Conservation (phyloP, 2,113 vertebrate genomes). For the Vicugna pacos region DNA sequence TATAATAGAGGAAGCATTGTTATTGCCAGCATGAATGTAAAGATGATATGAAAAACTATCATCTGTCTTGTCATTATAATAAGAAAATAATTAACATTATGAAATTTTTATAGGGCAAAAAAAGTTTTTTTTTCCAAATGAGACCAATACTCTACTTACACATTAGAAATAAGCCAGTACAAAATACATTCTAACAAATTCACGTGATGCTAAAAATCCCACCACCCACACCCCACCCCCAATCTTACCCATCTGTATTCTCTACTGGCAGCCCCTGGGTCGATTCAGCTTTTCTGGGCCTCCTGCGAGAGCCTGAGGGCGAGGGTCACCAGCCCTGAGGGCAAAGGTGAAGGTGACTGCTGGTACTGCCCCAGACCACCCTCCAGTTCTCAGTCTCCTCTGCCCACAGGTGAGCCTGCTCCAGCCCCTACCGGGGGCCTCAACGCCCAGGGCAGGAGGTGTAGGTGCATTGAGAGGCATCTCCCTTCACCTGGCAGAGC, state of each 20-base stretch:
- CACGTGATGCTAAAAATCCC: background rate
- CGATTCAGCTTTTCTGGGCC: conserved; percentile 79
- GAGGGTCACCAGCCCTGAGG: conserved; percentile 89
- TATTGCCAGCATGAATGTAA: conserved; percentile 23
- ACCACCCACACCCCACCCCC: background rate
- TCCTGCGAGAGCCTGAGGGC: conserved; percentile 88
- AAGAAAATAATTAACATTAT: conserved; percentile 36
- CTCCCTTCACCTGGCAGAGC: conserved; percentile 83
- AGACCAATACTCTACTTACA: conserved; percentile 56
- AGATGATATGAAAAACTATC: conserved; percentile 10
- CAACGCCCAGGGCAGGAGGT: conserved; percentile 93
- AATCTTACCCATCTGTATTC: background rate
- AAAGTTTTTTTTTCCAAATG: background rate
- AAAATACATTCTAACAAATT: conserved; percentile 52
- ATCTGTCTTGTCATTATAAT: conserved; percentile 44
- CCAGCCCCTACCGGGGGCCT: conserved; percentile 90
- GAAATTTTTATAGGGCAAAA: conserved; percentile 2
- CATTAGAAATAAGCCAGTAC: background rate
- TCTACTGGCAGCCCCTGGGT: background rate
- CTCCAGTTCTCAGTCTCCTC: conserved; percentile 92
- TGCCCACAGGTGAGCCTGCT: conserved; percentile 91
- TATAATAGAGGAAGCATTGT: conserved; percentile 28
- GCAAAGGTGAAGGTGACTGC: conserved; percentile 89
- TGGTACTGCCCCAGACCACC: conserved; percentile 86
- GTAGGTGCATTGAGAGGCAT: conserved; percentile 90